phyloP scores from a whole-genome alignment of 2,888 invertebrate species.

The Drosophila monieri region DNA sequence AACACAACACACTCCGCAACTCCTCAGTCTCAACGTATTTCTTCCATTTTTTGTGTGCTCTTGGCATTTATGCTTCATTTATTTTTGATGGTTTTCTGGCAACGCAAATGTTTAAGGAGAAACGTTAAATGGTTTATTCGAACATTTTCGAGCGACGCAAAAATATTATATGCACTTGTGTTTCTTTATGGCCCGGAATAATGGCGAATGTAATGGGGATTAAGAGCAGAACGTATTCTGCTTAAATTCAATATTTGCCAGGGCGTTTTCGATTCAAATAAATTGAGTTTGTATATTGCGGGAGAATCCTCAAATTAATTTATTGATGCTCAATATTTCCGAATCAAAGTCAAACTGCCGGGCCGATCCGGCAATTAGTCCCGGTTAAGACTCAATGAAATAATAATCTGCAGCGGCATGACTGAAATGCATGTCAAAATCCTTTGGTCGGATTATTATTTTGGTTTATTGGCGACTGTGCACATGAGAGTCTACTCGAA shows the following conservation, averaged over 20 bases:
- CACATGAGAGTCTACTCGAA: slow-evolving; percentile 1
- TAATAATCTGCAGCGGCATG: slow-evolving; percentile 20
- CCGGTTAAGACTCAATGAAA: slow-evolving; percentile 31
- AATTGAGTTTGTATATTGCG: slow-evolving; percentile 12
- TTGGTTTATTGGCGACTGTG: slow-evolving; percentile 2
- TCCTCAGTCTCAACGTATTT: slow-evolving; percentile 5
- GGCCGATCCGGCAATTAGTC: slow-evolving; percentile 18
- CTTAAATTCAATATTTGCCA: slow-evolving; percentile 38
- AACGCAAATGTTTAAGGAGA: slow-evolving; percentile 34
- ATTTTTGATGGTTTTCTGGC: slow-evolving; percentile 63
- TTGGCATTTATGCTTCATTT: slow-evolving; percentile 76
- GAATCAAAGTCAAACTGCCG: slow-evolving; percentile 20
- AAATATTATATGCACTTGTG: slow-evolving; percentile 40
- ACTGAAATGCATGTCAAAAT: not conserved
- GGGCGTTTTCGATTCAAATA: slow-evolving; percentile 9
- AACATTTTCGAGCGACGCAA: slow-evolving; percentile 25
- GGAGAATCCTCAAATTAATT: slow-evolving; percentile 11
- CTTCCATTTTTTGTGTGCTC: slow-evolving; percentile 40
- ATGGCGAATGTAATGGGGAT: slow-evolving; percentile 31
- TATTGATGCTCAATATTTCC: slow-evolving; percentile 18
- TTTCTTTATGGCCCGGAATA: slow-evolving; percentile 22
- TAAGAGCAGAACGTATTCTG: slow-evolving; percentile 13
- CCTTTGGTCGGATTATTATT: slow-evolving; percentile 11
- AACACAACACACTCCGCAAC: not conserved
- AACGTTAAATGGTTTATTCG: slow-evolving; percentile 55